Evolutionary conservation across 2,113 vertebrate species (phyloP), one percentile per base, ranked within the genome.

Genomic region (Vidua chalybeata): DNA sequence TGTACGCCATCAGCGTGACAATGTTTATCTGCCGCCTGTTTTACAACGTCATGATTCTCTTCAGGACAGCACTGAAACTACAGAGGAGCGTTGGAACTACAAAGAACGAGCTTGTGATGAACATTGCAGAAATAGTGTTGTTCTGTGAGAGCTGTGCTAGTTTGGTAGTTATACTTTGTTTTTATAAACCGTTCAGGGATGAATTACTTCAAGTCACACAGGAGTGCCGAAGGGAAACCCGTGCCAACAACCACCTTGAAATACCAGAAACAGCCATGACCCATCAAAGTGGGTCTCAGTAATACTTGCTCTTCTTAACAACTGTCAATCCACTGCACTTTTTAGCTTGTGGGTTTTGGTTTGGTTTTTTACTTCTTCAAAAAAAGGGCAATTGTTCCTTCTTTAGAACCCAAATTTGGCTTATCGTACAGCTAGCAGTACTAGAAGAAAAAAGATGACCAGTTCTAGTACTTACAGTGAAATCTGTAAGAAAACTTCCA

Each of bases 81-180:
- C 73, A 64, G 56, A 49, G 27, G 26, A 45, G 52, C 26, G 23
- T 27, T 13, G 94, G 97, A 82, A 91, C 87, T 3, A 45, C 64
- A 0, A 23, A n/a, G 30, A 91, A 98, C 0, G 74, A 94, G 35
- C 96, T 98, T 2, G 91, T 97, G 84, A 92, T 98, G 96, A 98
- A 97, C 48, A 96, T 98, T 35, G 97, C 98, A 0, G 98, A 99
- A 90, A 96, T 98, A 22, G 96, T 97, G 24, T 6, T 99, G 82
- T 99, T 98, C 90, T 96, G 94, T 0, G 98, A 98, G 49, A 98
- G 98, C 96, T 98, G 98, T 1, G 10, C 54, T 31, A 97, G 95
- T 43, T 93, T 98, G 84, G 62, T 97, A 6, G n/a, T 97, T 9
- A 88, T 98, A 48, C 96, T 98, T 17, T 14, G 90, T 51, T 72